A percentile compares a stretch with the other conserved stretches of the same genome.
These are phyloP conservation scores for Drosophila mimica DNA, from an alignment of 2,888 invertebrate species.

Conservation along the genomic window DNA sequence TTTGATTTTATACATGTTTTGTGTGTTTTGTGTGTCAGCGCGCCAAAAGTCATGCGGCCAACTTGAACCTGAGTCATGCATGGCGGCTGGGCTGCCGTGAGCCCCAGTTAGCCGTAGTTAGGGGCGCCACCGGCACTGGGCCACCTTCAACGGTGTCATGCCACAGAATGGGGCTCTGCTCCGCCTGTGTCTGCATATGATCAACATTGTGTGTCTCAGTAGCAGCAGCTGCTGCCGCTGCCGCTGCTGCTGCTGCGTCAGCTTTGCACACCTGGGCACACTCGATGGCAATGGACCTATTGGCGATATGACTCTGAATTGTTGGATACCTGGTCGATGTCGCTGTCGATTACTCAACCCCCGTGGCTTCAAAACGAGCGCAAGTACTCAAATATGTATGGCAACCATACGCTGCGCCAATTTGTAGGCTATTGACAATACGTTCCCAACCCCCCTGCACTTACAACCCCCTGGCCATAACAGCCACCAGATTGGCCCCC, in stretches of 20 bases:
- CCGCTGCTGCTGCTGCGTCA: conserved; percentile 47
- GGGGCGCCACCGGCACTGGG: conserved; percentile 59
- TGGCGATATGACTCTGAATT: conserved; percentile 44
- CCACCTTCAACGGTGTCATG: conserved; percentile 79
- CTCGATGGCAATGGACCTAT: conserved; percentile 58
- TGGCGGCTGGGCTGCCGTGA: conserved; percentile 24
- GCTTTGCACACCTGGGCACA: conserved; percentile 73
- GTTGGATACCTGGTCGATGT: conserved; percentile 37
- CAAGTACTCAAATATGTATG: conserved; percentile 56
- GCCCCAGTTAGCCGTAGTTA: conserved; percentile 18
- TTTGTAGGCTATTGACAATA: conserved; percentile 72
- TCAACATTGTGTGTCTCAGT: conserved; percentile 57
- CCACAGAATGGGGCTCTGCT: conserved; percentile 67
- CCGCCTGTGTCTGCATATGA: conserved; percentile 46
- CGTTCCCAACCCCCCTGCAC: background rate
- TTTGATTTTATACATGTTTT: conserved; percentile 47
- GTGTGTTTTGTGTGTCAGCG: conserved; percentile 65
- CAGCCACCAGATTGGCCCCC: conserved; percentile 1
- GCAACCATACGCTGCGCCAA: conserved; percentile 60
- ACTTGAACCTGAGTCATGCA: conserved; percentile 82
- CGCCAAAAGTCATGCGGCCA: conserved; percentile 66
- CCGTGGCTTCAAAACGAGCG: conserved; percentile 47
- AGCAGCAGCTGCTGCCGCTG: conserved; percentile 30
- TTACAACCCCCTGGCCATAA: conserved; percentile 1
- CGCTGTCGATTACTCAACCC: conserved; percentile 76